Evolutionary conservation across 2,113 vertebrate species (phyloP).

Genomic region (Camelus dromedarius): DNA sequence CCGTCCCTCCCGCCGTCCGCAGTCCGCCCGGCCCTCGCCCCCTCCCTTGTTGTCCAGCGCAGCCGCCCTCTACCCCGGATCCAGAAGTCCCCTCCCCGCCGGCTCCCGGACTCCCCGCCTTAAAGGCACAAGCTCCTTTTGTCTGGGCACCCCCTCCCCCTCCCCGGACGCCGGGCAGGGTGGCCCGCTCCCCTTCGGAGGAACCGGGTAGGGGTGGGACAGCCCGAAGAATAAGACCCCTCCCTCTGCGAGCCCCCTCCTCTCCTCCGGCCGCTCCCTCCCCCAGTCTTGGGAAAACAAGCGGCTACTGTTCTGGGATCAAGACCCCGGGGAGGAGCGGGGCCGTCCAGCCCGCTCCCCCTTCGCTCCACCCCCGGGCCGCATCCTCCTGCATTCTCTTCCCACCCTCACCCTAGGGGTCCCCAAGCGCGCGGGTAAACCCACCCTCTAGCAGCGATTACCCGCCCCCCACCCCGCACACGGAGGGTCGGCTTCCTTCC

Average conservation of each 20-base stretch:
- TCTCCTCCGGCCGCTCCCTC: slow-evolving; percentile 8
- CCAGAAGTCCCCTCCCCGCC: slow-evolving; percentile 84
- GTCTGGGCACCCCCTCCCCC: slow-evolving; percentile 65
- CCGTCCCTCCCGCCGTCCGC: slow-evolving; percentile 51
- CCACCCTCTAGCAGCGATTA: neutral
- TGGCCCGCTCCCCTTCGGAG: neutral
- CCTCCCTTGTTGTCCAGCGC: slow-evolving; percentile 82
- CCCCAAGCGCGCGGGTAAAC: neutral
- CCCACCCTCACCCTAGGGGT: slow-evolving; percentile 23
- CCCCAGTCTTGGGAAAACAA: slow-evolving; percentile 58
- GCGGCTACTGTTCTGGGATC: slow-evolving; percentile 70
- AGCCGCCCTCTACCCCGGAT: slow-evolving; percentile 88
- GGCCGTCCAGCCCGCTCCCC: neutral
- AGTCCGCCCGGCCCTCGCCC: slow-evolving; percentile 72
- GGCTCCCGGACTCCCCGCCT: slow-evolving; percentile 82
- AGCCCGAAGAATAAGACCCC: neutral
- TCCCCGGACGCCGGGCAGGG: slow-evolving; percentile 24
- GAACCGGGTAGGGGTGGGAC: neutral
- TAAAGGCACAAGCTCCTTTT: slow-evolving; percentile 86
- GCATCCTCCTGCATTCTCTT: neutral
- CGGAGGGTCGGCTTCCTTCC: slow-evolving; percentile 27
- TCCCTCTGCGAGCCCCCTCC: slow-evolving; percentile 59
- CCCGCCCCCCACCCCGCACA: neutral
- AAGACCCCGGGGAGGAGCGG: slow-evolving; percentile 50
- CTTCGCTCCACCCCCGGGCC: neutral